phyloP scores from a whole-genome alignment of 2,888 invertebrate species.

The Phalera bucephala region DNA sequence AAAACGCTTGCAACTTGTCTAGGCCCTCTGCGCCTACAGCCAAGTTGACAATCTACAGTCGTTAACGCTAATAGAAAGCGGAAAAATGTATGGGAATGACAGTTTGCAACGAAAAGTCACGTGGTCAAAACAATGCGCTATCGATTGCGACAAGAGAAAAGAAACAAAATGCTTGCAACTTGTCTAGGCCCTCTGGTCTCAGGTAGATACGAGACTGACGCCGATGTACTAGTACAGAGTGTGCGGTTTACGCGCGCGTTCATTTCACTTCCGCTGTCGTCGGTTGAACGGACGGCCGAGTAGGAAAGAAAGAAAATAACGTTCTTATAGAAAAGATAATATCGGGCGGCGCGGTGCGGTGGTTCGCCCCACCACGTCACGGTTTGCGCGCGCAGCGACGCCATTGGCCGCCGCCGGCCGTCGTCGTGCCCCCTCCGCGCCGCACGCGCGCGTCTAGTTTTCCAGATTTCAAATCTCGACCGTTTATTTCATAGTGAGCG shows the following conservation, averaged over 20 bases:
- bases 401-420: conserved; percentile 53
- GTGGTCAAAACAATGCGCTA: too few relatives aligned
- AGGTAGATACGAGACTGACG: conserved; percentile 24
- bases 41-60: too few relatives aligned
- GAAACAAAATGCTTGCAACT: too few relatives aligned
- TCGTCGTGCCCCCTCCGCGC: conserved; percentile 48
- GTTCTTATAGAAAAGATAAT: conserved; percentile 76
- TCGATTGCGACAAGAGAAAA: too few relatives aligned
- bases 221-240: conserved; percentile 26
- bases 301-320: conserved; percentile 79
- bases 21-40: too few relatives aligned
- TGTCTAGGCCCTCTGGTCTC: too few relatives aligned
- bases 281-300: conserved; percentile 75
- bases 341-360: conserved; percentile 53
- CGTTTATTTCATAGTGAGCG: conserved; percentile 80
- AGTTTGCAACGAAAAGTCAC: too few relatives aligned
- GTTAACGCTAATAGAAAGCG: too few relatives aligned
- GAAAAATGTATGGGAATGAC: too few relatives aligned
- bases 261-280: conserved; percentile 78
- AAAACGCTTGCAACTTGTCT: too few relatives aligned
- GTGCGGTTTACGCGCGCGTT: conserved; percentile 75
- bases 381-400: conserved; percentile 60
- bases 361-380: conserved; percentile 60
- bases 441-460: conserved; percentile 78
- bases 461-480: conserved; percentile 82